Conservation (phyloP, 2,888 invertebrate species). For the Thyatira batis region DNA sequence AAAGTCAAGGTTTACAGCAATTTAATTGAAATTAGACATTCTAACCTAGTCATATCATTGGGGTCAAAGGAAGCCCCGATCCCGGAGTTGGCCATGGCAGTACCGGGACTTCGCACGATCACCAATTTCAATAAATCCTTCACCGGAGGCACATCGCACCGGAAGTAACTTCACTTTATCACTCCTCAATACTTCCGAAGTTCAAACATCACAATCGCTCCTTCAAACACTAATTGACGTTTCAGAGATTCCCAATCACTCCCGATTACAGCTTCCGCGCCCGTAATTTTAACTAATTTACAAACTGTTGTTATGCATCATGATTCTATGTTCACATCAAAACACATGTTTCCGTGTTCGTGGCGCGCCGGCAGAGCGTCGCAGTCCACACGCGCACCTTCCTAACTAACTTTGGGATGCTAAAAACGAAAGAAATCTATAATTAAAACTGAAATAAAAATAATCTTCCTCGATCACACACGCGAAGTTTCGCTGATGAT, state of each 20-base stretch:
- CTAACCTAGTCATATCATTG: conserved; percentile 85
- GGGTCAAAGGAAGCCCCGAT: conserved; percentile 88
- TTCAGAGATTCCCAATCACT: conserved; percentile 10
- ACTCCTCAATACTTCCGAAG: conserved; percentile 47
- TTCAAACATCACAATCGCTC: conserved; percentile 18
- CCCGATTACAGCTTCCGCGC: conserved; percentile 4
- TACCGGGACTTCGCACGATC: conserved; percentile 38
- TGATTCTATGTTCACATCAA: conserved; percentile 73
- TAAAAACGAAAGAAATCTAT: conserved; percentile 65
- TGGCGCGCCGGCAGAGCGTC: conserved; percentile 51
- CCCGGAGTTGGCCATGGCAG: conserved; percentile 72
- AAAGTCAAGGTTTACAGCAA: neutral
- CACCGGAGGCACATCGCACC: conserved; percentile 62
- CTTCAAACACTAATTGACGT: conserved; percentile 14
- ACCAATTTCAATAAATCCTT: conserved; percentile 32
- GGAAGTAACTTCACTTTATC: conserved; percentile 57
- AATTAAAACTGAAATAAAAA: conserved; percentile 70
- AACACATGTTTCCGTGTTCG: conserved; percentile 76
- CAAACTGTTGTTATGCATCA: conserved; percentile 75
- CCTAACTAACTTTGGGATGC: conserved; percentile 58
- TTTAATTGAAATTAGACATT: conserved; percentile 7
- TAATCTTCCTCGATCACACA: conserved; percentile 72
- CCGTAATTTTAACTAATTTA: conserved; percentile 50
- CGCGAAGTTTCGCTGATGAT: conserved; percentile 71
- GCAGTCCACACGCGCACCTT: conserved; percentile 52